phyloP scores from a whole-genome alignment of 2,888 invertebrate genomes.

The Dorcus hopei region DNA sequence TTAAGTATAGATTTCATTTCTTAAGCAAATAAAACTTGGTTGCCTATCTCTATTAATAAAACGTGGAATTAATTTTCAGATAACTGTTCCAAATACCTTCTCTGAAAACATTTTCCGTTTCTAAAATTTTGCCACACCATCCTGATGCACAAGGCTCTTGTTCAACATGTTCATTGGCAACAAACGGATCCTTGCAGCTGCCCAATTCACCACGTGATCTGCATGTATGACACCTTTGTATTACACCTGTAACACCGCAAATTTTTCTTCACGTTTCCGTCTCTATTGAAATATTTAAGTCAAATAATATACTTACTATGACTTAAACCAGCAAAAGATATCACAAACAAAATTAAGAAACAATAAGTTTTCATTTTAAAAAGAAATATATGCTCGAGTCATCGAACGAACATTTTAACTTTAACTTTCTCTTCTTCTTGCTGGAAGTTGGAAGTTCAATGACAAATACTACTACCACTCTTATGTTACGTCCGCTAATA shows the following conservation, averaged over 20 bases:
- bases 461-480: background rate
- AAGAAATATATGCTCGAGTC: constrained; percentile 8
- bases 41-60: background rate
- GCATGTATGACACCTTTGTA: constrained; percentile 78
- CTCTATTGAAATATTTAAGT: too few species aligned
- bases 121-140: constrained; percentile 90
- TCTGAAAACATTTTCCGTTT: constrained; percentile 72
- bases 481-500: too few species aligned
- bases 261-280: too few species aligned
- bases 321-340: constrained; percentile 15
- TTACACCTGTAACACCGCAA: constrained; percentile 52
- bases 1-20: too few species aligned
- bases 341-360: constrained; percentile 17
- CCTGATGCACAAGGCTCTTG: constrained; percentile 82
- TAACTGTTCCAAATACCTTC: constrained; percentile 57
- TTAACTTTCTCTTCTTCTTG: constrained; percentile 25
- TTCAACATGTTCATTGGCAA: constrained; percentile 71
- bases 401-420: constrained; percentile 24
- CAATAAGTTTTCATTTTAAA: constrained; percentile 16
- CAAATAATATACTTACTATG: constrained; percentile 21
- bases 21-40: too few species aligned
- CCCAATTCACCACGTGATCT: constrained; percentile 85
- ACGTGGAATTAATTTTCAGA: background rate
- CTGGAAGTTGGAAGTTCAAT: constrained; percentile 13
- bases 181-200: constrained; percentile 84